Evolutionary conservation across 2,888 invertebrate species (phyloP).

Genomic region (Gisinianus flammeolus): DNA sequence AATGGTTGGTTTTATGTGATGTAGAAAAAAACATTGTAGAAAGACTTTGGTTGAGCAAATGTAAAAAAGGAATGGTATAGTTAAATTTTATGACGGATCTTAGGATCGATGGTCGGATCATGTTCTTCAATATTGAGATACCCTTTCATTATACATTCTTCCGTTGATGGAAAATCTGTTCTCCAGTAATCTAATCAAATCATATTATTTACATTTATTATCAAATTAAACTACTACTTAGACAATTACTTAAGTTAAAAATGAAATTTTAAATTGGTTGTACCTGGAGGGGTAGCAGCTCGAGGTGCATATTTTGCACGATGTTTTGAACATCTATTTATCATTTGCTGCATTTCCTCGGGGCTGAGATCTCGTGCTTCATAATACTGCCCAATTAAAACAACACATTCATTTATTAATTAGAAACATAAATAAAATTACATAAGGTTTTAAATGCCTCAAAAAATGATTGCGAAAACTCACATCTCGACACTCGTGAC

Average conservation of each 20-base stretch:
- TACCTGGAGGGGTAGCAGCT: constrained; percentile 27
- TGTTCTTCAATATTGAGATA: background rate
- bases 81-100: constrained; percentile 4
- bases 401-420: background rate
- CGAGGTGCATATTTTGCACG: background rate
- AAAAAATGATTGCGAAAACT: too few species aligned
- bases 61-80: too few species aligned
- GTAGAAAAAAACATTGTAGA: too few species aligned
- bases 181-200: constrained; percentile 25
- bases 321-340: constrained; percentile 30
- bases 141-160: constrained; percentile 7
- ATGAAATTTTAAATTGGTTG: background rate
- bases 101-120: constrained; percentile 11
- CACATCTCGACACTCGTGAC: constrained; percentile 22
- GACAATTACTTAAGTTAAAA: too few species aligned
- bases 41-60: too few species aligned
- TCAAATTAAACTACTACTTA: background rate
- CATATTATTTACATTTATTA: background rate
- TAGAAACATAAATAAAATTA: background rate
- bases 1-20: too few species aligned
- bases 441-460: background rate
- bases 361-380: constrained; percentile 7
- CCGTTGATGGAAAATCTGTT: constrained; percentile 23
- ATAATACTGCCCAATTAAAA: constrained; percentile 17
- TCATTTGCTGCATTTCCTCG: constrained; percentile 4